These are phyloP conservation scores for Contarinia nasturtii DNA, from an alignment of 1,140 invertebrate species.

Conservation along the genomic window DNA sequence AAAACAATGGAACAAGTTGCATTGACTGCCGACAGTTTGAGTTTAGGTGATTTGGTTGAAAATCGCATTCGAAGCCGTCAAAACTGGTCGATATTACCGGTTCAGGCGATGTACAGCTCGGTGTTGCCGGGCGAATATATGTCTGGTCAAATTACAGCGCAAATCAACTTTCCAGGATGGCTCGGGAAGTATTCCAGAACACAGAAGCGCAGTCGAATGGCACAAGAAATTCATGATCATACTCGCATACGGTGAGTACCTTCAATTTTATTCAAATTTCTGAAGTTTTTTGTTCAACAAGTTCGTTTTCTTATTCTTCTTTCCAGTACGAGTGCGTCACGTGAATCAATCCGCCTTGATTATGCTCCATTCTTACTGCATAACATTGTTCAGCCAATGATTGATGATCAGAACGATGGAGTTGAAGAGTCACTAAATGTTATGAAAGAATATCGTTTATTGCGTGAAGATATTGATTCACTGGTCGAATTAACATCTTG, in stretches of 20 bases:
- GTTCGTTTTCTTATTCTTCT: conserved; percentile 6
- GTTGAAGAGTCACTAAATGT: conserved; percentile 50
- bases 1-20: conserved; percentile 48
- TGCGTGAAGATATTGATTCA: conserved; percentile 80
- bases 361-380: conserved; percentile 56
- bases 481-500: conserved; percentile 69
- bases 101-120: conserved; percentile 79
- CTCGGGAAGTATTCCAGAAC: conserved; percentile 84
- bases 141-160: conserved; percentile 51
- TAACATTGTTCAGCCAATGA: conserved; percentile 53
- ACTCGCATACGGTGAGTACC: conserved; percentile 49
- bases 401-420: conserved; percentile 44
- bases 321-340: conserved; percentile 50
- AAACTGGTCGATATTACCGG: conserved; percentile 79
- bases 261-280: conserved; percentile 2
- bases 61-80: conserved; percentile 53
- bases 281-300: neutral
- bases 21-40: conserved; percentile 65
- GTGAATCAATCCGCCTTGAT: conserved; percentile 60
- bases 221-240: conserved; percentile 65
- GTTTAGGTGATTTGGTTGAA: conserved; percentile 72
- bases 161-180: conserved; percentile 86
- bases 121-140: conserved; percentile 76
- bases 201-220: conserved; percentile 62
- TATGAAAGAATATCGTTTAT: conserved; percentile 66